Conservation (phyloP, 2,888 invertebrate genomes). For the Rhogogaster chlorosoma region DNA sequence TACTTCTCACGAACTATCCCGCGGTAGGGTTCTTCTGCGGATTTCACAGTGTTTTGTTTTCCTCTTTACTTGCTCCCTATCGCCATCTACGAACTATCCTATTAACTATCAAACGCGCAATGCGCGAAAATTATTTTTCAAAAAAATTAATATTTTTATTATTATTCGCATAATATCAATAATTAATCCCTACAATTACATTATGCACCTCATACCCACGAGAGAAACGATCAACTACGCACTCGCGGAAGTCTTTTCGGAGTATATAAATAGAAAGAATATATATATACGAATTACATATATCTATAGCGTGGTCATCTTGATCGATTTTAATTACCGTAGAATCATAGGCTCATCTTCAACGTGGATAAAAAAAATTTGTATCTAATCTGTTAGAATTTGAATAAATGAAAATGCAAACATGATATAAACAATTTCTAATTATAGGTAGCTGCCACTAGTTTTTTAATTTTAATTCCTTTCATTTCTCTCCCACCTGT, state of each 20-base stretch:
- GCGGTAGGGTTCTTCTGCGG: constrained; percentile 16
- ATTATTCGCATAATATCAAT: not conserved
- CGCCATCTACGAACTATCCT: constrained; percentile 26
- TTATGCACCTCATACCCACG: not conserved
- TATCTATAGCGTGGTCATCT: constrained; percentile 18
- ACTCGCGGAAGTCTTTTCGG: not conserved
- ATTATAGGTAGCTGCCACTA: not conserved
- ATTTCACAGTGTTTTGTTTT: constrained; percentile 32
- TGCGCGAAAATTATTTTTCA: not conserved
- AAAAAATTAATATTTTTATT: not conserved
- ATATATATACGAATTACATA: no score
- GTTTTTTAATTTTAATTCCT: not conserved
- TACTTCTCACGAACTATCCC: not conserved
- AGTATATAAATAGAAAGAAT: constrained; percentile 16
- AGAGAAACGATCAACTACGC: not conserved
- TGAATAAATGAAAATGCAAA: not conserved
- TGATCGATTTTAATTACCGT: constrained; percentile 1
- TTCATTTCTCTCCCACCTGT: constrained; percentile 11
- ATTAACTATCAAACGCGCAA: constrained; percentile 19
- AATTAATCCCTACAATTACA: not conserved
- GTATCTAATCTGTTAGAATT: not conserved
- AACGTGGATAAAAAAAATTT: not conserved
- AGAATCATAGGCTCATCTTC: not conserved
- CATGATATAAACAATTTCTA: not conserved
- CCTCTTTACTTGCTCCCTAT: constrained; percentile 1